Conservation (phyloP, 2,888 invertebrate species). For the Tridacna crocea region DNA sequence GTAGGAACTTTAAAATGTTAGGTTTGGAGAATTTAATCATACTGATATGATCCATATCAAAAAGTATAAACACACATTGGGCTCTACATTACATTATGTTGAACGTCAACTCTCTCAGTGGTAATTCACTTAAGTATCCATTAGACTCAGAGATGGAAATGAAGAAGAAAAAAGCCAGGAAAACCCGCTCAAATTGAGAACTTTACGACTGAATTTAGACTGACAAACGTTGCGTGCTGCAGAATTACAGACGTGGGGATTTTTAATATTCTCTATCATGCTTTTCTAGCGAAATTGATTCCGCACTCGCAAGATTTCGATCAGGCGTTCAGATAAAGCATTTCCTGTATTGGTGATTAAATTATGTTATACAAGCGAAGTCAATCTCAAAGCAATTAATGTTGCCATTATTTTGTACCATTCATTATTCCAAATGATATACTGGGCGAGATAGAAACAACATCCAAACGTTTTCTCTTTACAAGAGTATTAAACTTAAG, state of each 20-base stretch:
- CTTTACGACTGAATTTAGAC: background rate
- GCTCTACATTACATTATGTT: too few relatives aligned
- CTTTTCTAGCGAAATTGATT: background rate
- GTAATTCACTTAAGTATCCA: too few relatives aligned
- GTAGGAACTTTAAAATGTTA: too few relatives aligned
- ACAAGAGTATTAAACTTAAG: too few relatives aligned
- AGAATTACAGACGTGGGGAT: constrained; percentile 13
- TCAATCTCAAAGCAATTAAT: constrained; percentile 12
- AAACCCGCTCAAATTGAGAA: too few relatives aligned
- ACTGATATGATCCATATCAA: too few relatives aligned
- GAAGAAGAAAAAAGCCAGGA: too few relatives aligned
- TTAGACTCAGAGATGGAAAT: too few relatives aligned
- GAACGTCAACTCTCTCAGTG: too few relatives aligned
- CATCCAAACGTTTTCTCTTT: background rate
- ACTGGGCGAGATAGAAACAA: background rate
- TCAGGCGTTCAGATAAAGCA: constrained; percentile 1
- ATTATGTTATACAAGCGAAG: constrained; percentile 6
- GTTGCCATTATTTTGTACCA: constrained; percentile 11
- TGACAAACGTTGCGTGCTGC: background rate
- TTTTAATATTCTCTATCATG: constrained; percentile 3
- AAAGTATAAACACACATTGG: too few relatives aligned
- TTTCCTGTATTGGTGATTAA: constrained; percentile 15
- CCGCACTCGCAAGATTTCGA: constrained; percentile 8
- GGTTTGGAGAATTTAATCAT: too few relatives aligned
- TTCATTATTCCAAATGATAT: background rate